These are phyloP conservation scores for Atethmia centrago DNA, from an alignment of 2,888 invertebrate species.

Conservation along the genomic window DNA sequence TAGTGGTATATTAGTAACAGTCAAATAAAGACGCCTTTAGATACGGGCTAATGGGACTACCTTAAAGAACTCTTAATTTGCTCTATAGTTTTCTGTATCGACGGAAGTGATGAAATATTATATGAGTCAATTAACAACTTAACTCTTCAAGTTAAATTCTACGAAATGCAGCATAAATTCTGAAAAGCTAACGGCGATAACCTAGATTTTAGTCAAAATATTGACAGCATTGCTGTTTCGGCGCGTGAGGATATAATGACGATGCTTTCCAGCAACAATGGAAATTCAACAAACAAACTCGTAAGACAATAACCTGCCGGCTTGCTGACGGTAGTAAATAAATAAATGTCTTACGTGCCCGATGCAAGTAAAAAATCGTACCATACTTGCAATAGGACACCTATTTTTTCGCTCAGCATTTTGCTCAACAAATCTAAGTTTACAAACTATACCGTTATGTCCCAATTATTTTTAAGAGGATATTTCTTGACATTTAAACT, in stretches of 20 bases:
- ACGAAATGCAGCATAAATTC: slow-evolving; percentile 45
- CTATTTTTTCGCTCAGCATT: slow-evolving; percentile 40
- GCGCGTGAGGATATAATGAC: slow-evolving; percentile 62
- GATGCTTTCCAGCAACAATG: slow-evolving; percentile 79
- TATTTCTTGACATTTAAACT: slow-evolving; percentile 20
- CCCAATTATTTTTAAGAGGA: slow-evolving; percentile 11
- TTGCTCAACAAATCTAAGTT: slow-evolving; percentile 44
- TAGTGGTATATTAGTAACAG: slow-evolving; percentile 12
- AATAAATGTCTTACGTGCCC: slow-evolving; percentile 60
- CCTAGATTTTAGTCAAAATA: slow-evolving; percentile 55
- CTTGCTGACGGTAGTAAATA: slow-evolving; percentile 75
- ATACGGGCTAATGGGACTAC: not conserved
- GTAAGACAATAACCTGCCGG: slow-evolving; percentile 70
- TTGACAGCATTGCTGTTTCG: slow-evolving; percentile 51
- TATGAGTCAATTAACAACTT: slow-evolving; percentile 18
- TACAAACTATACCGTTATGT: slow-evolving; percentile 15
- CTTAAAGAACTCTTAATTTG: not conserved
- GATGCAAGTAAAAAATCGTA: slow-evolving; percentile 74
- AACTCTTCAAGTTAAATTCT: slow-evolving; percentile 22
- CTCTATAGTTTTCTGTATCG: not conserved
- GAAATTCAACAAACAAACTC: slow-evolving; percentile 74
- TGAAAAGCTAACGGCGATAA: slow-evolving; percentile 40
- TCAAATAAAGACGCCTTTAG: slow-evolving; percentile 2
- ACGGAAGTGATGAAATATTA: not conserved
- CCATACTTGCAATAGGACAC: slow-evolving; percentile 73